Evolutionary conservation across 2,888 invertebrate species (phyloP).

Genomic region (Lymantria monacha): DNA sequence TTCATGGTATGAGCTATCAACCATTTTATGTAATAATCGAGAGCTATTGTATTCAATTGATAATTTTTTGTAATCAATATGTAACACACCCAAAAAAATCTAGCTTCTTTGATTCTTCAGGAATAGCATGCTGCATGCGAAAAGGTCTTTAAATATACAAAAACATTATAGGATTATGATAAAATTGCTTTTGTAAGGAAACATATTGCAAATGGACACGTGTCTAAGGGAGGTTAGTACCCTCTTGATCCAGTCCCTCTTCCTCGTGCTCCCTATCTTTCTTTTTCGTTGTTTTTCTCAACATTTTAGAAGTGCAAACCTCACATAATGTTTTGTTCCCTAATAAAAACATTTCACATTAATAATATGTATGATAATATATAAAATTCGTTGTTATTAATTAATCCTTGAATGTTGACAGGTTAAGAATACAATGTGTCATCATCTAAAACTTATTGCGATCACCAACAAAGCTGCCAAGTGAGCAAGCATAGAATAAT

Average conservation of each 20-base stretch:
- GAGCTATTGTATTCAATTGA: background rate
- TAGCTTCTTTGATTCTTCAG: constrained; percentile 1
- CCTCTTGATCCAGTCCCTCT: constrained; percentile 68
- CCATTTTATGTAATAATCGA: background rate
- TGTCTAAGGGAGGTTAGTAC: constrained; percentile 48
- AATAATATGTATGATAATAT: constrained; percentile 35
- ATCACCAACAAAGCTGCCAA: no score
- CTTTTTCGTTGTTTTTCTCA: constrained; percentile 87
- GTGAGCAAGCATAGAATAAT: no score
- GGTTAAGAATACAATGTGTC: no score
- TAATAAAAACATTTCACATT: constrained; percentile 70
- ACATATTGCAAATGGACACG: constrained; percentile 20
- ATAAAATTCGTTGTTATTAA: no score
- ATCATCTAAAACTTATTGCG: no score
- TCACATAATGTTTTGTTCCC: constrained; percentile 96
- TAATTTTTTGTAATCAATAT: no score
- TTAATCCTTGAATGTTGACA: no score
- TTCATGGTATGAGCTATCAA: background rate
- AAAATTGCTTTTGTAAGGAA: constrained; percentile 23
- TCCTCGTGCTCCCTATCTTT: constrained; percentile 68
- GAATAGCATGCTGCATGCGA: constrained; percentile 51
- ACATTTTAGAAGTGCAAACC: constrained; percentile 89
- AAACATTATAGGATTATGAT: constrained; percentile 18
- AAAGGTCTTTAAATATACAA: constrained; percentile 21
- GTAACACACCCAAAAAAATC: background rate